Evolutionary conservation across 2,888 invertebrate species (phyloP), one percentile per base, ranked within the genome.

Genomic region (Cryptocheilus praepositus): DNA sequence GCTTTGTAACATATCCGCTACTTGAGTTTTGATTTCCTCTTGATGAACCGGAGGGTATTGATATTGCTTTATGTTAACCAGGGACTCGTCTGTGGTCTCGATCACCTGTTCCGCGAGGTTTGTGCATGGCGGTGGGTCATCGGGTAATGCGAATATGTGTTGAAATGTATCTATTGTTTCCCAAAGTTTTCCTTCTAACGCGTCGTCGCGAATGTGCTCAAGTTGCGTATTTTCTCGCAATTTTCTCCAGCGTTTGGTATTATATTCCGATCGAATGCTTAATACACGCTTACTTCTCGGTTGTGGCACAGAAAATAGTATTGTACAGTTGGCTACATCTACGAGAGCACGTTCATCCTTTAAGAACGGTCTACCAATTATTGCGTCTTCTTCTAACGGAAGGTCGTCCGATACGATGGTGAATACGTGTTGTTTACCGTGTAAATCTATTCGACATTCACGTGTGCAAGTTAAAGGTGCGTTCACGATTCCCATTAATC

Each of bases 351-450:
- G 13, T 16, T 60, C 52, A 4, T n/a, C 3, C 15, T 51, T 43
- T 16, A 60, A 51, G 43, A 60, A 60, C 2, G 58, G 58, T 13
- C 61, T 0, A 0, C 67, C 62, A 16, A 55, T 5, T 15, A 66
- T 51, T 21, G 51, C 56, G n/a, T 61, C 65, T 25, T 60, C 56
- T 2, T 25, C n/a, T 1, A 66, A 4, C 0, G 61, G 65, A 15
- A 66, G 56, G 13, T 55, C 0, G 7, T 61, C 36, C 0, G 61
- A 51, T 1, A 66, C 52, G 1, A 61, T 18, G 4, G 36, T 5
- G 11, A 52, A 60, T 0, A 8, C n/a, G 19, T 61, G 61, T n/a
- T 21, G 3, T 3, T 45, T 46, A 21, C 22, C 25, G 2, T 22
- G 19, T 15, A 46, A 21, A 2, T 58, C 46, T 1, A 58, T 8